Evolutionary conservation across 2,113 vertebrate genomes (phyloP).

Genomic region (Prunella fulvescens): DNA sequence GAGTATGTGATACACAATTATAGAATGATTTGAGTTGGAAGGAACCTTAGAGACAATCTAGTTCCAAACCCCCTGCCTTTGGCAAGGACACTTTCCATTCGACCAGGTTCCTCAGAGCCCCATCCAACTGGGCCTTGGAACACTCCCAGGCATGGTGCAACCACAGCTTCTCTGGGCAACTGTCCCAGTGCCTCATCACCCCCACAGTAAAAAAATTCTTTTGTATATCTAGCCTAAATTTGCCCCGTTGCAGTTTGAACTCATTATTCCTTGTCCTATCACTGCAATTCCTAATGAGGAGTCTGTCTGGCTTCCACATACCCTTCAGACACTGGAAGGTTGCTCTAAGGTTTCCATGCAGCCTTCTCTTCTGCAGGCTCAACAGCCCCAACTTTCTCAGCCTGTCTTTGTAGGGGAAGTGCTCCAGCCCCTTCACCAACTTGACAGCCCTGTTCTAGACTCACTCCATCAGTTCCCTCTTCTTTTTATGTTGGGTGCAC

Average conservation of each 20-base stretch:
- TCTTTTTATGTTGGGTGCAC: too few relatives aligned
- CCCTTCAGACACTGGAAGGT: background rate
- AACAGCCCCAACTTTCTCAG: background rate
- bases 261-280: background rate
- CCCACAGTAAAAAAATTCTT: background rate
- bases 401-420: background rate
- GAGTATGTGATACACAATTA: fast-evolving
- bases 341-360: background rate
- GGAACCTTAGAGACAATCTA: background rate
- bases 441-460: background rate
- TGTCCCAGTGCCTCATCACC: background rate
- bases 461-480: background rate
- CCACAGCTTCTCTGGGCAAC: background rate
- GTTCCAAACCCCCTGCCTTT: background rate
- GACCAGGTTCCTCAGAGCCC: background rate
- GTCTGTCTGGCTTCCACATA: too few relatives aligned
- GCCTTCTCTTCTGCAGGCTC: background rate
- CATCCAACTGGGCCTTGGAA: background rate
- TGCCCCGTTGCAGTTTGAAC: background rate
- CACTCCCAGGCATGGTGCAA: background rate
- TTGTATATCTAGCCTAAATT: background rate
- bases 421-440: too few relatives aligned
- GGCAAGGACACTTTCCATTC: fast-evolving
- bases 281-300: background rate
- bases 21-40: background rate